These are phyloP conservation scores for Antechinus stuartii DNA, from an alignment of 2,113 vertebrate genomes.

Conservation along the genomic window DNA sequence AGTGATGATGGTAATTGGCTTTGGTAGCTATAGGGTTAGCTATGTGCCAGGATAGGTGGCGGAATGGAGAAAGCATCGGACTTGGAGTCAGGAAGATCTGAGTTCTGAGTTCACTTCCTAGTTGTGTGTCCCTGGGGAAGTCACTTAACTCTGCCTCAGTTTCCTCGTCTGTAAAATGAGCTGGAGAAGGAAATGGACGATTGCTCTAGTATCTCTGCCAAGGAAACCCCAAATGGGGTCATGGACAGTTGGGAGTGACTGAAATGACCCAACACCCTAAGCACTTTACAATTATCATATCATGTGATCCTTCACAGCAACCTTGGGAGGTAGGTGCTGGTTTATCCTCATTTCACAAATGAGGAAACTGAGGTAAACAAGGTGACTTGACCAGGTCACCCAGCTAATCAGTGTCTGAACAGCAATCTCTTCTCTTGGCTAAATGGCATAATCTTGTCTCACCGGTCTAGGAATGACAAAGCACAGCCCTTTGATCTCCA, in stretches of 20 bases:
- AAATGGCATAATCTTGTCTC: not conserved
- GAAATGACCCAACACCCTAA: not conserved
- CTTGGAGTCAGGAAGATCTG: not conserved
- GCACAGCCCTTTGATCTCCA: not conserved
- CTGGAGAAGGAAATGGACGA: not conserved
- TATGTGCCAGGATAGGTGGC: not conserved
- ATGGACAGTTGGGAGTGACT: not conserved
- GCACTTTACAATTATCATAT: not conserved
- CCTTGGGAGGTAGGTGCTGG: not conserved
- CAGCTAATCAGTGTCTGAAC: too few relatives aligned
- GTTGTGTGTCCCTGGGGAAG: not conserved
- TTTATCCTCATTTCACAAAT: not conserved
- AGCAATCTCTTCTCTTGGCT: too few relatives aligned
- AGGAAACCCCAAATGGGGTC: not conserved
- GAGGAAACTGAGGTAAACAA: too few relatives aligned
- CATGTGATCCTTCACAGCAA: not conserved
- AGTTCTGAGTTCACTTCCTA: not conserved
- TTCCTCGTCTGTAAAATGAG: not conserved
- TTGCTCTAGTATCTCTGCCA: not conserved
- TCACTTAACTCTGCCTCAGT: too few relatives aligned
- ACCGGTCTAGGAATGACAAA: not conserved
- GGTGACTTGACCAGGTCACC: too few relatives aligned
- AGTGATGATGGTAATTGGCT: too few relatives aligned
- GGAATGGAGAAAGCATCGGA: too few relatives aligned
- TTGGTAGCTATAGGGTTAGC: not conserved